A percentile compares a stretch with the other conserved stretches of the same genome.
phyloP scores from a whole-genome alignment of 2,888 invertebrate species.

The Trachelus troglodyta region DNA sequence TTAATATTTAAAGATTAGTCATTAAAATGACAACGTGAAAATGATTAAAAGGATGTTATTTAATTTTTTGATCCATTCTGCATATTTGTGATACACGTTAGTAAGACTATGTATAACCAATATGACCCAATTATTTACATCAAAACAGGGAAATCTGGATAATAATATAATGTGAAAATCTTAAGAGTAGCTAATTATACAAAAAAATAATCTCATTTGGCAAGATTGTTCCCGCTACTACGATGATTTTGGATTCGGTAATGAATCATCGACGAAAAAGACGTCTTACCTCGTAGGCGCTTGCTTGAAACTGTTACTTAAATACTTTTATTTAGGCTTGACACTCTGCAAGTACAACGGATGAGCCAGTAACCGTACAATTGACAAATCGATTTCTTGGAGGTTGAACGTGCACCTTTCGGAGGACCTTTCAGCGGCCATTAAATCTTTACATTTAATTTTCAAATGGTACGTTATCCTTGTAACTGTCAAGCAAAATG shows the following conservation, averaged over 20 bases:
- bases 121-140: not conserved
- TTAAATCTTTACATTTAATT: slow-evolving; percentile 46
- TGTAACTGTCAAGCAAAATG: slow-evolving; percentile 53
- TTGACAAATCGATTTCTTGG: not conserved
- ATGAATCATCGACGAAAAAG: not conserved
- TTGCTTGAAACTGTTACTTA: not conserved
- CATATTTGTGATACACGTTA: not conserved
- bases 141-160: not conserved
- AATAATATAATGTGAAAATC: not conserved
- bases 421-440: slow-evolving; percentile 37
- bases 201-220: not conserved
- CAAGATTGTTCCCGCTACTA: not conserved
- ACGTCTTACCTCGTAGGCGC: not conserved
- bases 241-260: not conserved
- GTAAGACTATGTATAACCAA: not conserved
- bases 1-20: not conserved
- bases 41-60: not conserved
- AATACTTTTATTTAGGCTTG: not conserved
- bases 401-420: slow-evolving; percentile 6
- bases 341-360: not conserved
- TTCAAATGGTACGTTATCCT: slow-evolving; percentile 48
- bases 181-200: not conserved
- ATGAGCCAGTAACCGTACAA: not conserved
- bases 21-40: not conserved
- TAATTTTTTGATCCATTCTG: not conserved